These are phyloP conservation scores for Cheilosia variabilis DNA, from an alignment of 2,888 invertebrate species.

Conservation along the genomic window DNA sequence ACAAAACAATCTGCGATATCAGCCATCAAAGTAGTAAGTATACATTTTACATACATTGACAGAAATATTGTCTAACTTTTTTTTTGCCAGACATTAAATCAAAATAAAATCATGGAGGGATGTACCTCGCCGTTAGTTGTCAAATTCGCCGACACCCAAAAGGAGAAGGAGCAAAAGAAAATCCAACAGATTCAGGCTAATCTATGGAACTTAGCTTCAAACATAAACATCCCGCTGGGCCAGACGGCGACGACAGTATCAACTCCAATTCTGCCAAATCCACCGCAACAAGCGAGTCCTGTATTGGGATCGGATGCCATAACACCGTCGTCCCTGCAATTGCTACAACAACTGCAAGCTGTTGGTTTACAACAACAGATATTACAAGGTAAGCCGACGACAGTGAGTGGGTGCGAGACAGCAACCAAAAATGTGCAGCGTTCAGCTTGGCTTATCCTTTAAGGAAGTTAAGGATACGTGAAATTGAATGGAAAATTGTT, in stretches of 20 bases:
- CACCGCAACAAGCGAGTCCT: constrained; percentile 83
- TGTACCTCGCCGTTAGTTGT: constrained; percentile 99
- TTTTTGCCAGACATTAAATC: constrained; percentile 89
- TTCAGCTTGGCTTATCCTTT: constrained; percentile 54
- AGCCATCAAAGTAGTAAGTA: constrained; percentile 92
- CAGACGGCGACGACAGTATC: constrained; percentile 84
- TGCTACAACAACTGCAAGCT: constrained; percentile 88
- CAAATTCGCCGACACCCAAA: constrained; percentile 99
- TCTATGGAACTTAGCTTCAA: constrained; percentile 92
- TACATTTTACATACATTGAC: neutral
- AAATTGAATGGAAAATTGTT: constrained; percentile 47
- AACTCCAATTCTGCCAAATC: constrained; percentile 84
- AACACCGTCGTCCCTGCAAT: constrained; percentile 87
- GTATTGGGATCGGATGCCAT: constrained; percentile 84
- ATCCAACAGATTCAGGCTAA: constrained; percentile 97
- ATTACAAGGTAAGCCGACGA: constrained; percentile 85
- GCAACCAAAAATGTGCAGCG: constrained; percentile 12
- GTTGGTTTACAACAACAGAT: constrained; percentile 87
- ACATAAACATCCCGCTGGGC: constrained; percentile 84
- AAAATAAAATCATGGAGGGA: constrained; percentile 99
- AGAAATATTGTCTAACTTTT: neutral
- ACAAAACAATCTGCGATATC: constrained; percentile 98
- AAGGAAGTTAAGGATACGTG: constrained; percentile 48
- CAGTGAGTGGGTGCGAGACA: neutral
- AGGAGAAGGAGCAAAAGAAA: constrained; percentile 98